A percentile compares a stretch with the other conserved stretches of the same genome.
These are phyloP conservation scores for Percopsis omiscomaycus DNA, from an alignment of 2,797 vertebrate genomes.

Conservation along the genomic window DNA sequence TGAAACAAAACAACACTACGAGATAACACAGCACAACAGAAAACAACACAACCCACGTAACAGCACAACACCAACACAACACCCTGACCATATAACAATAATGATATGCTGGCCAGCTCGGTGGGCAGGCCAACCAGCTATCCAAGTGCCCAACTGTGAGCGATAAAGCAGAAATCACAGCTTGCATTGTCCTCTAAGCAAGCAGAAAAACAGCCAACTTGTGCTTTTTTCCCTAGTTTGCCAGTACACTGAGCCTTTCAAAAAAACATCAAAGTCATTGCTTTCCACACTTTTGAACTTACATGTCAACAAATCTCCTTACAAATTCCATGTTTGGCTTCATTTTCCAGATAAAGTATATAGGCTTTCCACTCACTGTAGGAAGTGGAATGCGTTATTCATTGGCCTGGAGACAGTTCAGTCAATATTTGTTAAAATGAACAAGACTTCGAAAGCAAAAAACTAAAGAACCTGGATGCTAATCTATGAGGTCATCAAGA, in stretches of 20 bases:
- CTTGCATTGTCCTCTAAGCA: constrained; percentile 28
- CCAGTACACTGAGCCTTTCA: constrained; percentile 25
- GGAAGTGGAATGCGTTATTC: constrained; percentile 29
- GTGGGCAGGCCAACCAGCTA: constrained; percentile 1
- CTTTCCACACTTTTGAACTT: constrained; percentile 40
- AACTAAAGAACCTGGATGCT: constrained; percentile 29
- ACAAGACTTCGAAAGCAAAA: constrained; percentile 36
- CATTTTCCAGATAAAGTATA: constrained; percentile 25
- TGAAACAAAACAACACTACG: neutral
- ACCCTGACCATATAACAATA: constrained; percentile 8
- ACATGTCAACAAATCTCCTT: constrained; percentile 31
- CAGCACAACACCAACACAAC: neutral
- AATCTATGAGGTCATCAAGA: constrained; percentile 46
- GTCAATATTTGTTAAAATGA: constrained; percentile 54
- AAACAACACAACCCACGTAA: neutral
- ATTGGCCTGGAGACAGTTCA: constrained; percentile 28
- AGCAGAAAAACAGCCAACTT: constrained; percentile 42
- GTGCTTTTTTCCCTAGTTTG: constrained; percentile 28
- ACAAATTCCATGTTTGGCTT: constrained; percentile 38
- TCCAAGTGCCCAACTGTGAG: constrained; percentile 36
- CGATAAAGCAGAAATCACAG: constrained; percentile 45
- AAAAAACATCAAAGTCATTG: constrained; percentile 32
- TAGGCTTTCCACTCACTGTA: neutral
- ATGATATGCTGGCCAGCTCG: constrained; percentile 6
- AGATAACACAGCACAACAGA: no score